Percentiles rank a stretch among this genome's conserved stretches.
phyloP scores from a whole-genome alignment of 1,140 invertebrate genomes.

The Callitettix versicolor region DNA sequence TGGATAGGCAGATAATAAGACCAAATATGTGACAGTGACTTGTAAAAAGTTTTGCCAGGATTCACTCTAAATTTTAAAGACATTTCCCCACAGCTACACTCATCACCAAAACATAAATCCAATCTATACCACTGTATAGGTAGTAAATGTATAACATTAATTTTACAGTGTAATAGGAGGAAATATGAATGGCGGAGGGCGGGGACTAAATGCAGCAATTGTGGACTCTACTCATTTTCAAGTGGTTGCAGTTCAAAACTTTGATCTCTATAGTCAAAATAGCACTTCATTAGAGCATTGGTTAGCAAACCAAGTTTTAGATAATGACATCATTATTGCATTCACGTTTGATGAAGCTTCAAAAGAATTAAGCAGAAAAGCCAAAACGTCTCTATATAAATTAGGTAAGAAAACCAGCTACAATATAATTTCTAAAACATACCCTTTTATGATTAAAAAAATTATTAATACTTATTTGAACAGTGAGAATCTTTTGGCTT shows the following conservation, averaged over 20 bases:
- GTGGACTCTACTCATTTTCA: slow-evolving; percentile 23
- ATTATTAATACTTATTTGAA: no score
- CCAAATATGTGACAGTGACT: no score
- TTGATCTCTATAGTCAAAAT: slow-evolving; percentile 27
- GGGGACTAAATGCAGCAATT: slow-evolving; percentile 27
- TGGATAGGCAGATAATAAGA: no score
- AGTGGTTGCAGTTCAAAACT: slow-evolving; percentile 24
- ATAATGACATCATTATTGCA: slow-evolving; percentile 26
- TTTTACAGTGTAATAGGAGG: slow-evolving; percentile 14
- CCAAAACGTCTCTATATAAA: slow-evolving; percentile 25
- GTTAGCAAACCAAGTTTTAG: slow-evolving; percentile 19
- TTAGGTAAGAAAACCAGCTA: slow-evolving; percentile 21
- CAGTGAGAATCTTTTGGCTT: no score
- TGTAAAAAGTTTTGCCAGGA: no score
- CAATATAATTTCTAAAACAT: no score
- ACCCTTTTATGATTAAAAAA: no score
- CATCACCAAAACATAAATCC: no score
- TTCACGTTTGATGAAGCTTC: slow-evolving; percentile 30
- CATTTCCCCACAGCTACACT: no score
- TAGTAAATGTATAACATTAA: no score
- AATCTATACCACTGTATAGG: no score
- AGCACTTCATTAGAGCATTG: slow-evolving; percentile 24
- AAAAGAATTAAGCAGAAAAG: slow-evolving; percentile 25
- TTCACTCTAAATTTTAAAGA: no score
- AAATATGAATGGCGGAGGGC: slow-evolving; percentile 23